phyloP scores from a whole-genome alignment of 2,113 vertebrate species.

The Tetrao urogallus region DNA sequence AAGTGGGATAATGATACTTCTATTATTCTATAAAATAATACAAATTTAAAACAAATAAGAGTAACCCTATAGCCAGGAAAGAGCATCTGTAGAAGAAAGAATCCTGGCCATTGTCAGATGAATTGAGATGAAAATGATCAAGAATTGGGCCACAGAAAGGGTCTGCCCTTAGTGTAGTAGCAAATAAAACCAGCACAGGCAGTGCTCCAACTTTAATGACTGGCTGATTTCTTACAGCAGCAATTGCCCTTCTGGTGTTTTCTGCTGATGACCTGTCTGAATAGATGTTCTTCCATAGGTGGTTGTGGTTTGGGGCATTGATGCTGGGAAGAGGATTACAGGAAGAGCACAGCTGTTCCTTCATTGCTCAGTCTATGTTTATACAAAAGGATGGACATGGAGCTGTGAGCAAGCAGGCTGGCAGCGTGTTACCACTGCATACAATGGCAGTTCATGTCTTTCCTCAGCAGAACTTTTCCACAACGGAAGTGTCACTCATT shows the following conservation, averaged over 20 bases:
- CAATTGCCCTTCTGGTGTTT: background rate
- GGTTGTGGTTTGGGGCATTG: background rate
- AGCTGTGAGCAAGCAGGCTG: background rate
- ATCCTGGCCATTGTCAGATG: background rate
- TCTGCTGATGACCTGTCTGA: background rate
- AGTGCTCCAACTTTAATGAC: background rate
- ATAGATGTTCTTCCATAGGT: accelerated
- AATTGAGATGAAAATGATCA: background rate
- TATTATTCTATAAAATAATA: background rate
- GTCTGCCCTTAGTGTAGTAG: background rate
- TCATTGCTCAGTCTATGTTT: accelerated
- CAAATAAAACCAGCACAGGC: background rate
- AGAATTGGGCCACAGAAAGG: background rate
- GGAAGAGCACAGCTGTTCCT: background rate
- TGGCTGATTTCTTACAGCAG: background rate
- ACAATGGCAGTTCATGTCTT: background rate
- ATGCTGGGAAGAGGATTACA: accelerated
- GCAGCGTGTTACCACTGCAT: accelerated
- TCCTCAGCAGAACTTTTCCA: background rate
- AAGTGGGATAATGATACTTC: background rate
- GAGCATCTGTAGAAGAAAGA: background rate
- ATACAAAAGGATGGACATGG: accelerated
- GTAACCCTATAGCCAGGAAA: background rate
- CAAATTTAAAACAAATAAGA: background rate
- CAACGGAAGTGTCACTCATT: background rate